phyloP scores from a whole-genome alignment of 2,888 invertebrate species.

The Calameuta idolon region DNA sequence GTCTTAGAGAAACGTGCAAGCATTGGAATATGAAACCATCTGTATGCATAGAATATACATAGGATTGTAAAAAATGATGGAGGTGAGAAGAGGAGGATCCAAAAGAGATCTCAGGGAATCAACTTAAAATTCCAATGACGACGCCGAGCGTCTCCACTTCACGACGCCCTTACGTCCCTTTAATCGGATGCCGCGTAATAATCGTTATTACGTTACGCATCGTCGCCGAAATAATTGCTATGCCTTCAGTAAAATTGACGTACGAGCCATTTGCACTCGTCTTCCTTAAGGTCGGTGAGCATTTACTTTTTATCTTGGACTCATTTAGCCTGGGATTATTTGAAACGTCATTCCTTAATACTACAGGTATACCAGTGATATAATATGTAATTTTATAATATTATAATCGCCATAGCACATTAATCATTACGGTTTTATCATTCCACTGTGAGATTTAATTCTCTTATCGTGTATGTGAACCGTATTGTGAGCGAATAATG shows the following conservation, averaged over 20 bases:
- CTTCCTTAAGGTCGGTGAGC: not conserved
- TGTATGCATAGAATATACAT: not conserved
- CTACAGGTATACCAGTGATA: not conserved
- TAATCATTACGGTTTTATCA: constrained; percentile 1
- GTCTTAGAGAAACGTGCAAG: not conserved
- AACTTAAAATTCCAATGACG: constrained; percentile 18
- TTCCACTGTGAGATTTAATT: not conserved
- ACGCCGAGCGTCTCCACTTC: not conserved
- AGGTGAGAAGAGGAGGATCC: constrained; percentile 8
- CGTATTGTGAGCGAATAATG: not conserved
- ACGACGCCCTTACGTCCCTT: not conserved
- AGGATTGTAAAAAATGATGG: not conserved
- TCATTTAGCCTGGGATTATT: not conserved
- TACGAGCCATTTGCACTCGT: constrained; percentile 5
- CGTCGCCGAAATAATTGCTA: constrained; percentile 4
- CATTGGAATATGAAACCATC: not conserved
- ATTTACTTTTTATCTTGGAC: not conserved
- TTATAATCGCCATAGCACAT: not conserved
- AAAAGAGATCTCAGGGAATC: constrained; percentile 3
- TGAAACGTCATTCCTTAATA: not conserved
- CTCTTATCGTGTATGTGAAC: not conserved
- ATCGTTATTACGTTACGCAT: constrained; percentile 28
- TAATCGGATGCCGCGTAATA: constrained; percentile 21
- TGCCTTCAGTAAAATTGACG: constrained; percentile 3
- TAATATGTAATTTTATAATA: not conserved